These are phyloP conservation scores for Daboia siamensis DNA, from an alignment of 2,113 vertebrate genomes.

Conservation along the genomic window DNA sequence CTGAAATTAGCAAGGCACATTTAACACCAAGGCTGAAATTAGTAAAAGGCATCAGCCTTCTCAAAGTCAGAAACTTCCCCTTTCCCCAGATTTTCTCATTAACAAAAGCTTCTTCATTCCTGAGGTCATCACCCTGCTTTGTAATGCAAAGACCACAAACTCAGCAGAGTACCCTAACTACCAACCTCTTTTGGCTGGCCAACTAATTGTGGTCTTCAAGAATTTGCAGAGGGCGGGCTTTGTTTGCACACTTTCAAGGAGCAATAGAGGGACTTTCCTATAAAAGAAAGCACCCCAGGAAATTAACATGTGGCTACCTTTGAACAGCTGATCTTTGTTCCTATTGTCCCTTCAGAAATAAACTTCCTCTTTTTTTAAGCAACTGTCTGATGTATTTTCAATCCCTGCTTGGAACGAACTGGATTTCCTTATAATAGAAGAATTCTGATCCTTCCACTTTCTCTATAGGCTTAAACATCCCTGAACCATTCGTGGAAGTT, in stretches of 20 bases:
- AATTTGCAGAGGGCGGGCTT: background rate
- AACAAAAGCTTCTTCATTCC: background rate
- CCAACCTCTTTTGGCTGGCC: background rate
- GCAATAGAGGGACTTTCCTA: background rate
- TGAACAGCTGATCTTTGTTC: background rate
- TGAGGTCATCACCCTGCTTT: background rate
- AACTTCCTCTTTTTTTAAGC: background rate
- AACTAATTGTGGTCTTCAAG: background rate
- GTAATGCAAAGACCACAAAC: background rate
- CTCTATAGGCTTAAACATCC: background rate
- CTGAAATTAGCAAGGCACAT: background rate
- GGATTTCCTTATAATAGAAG: background rate
- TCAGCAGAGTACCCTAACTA: background rate
- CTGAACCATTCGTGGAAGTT: background rate
- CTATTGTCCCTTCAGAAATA: background rate
- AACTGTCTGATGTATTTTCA: background rate
- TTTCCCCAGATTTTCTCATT: background rate
- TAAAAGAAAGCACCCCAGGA: background rate
- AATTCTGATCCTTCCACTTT: background rate
- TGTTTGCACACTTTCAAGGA: background rate
- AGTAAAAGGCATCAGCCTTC: background rate
- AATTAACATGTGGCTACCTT: background rate
- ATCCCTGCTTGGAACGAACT: background rate
- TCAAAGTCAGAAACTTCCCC: background rate
- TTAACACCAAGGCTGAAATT: background rate